phyloP scores from a whole-genome alignment of 2,113 vertebrate species.

The Eulemur macaco region DNA sequence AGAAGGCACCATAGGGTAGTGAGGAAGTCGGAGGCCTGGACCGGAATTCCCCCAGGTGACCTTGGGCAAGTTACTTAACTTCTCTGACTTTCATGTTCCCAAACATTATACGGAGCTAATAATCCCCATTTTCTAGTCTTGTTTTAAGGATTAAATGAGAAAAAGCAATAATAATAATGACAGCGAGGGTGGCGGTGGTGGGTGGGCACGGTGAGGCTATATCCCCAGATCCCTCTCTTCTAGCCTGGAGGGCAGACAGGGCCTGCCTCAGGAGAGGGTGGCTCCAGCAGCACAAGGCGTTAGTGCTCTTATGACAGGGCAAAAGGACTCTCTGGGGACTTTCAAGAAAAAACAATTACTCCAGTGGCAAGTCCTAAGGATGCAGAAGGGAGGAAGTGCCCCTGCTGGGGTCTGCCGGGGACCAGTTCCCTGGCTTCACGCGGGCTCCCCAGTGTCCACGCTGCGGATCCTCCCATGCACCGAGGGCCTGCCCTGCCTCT shows the following conservation, averaged over 20 bases:
- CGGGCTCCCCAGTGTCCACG: neutral
- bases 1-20: neutral
- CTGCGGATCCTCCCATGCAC: fast-evolving
- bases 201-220: neutral
- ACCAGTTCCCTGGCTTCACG: neutral
- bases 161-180: neutral
- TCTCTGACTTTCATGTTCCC: conserved; percentile 27
- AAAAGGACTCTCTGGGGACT: conserved; percentile 25
- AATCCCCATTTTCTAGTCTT: neutral
- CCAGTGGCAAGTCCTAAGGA: neutral
- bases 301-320: neutral
- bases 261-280: neutral
- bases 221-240: neutral
- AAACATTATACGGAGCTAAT: neutral
- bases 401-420: neutral
- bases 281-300: neutral
- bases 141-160: neutral
- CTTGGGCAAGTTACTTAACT: neutral
- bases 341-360: neutral
- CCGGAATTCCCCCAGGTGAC: neutral
- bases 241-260: neutral
- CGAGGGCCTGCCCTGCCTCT: neutral
- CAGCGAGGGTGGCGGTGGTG: fast-evolving
- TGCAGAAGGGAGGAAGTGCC: neutral
- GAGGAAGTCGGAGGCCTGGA: neutral